Evolutionary conservation across 2,888 invertebrate genomes (phyloP), one percentile per base, ranked within the genome.

Genomic region (Aporophyla lueneburgensis): DNA sequence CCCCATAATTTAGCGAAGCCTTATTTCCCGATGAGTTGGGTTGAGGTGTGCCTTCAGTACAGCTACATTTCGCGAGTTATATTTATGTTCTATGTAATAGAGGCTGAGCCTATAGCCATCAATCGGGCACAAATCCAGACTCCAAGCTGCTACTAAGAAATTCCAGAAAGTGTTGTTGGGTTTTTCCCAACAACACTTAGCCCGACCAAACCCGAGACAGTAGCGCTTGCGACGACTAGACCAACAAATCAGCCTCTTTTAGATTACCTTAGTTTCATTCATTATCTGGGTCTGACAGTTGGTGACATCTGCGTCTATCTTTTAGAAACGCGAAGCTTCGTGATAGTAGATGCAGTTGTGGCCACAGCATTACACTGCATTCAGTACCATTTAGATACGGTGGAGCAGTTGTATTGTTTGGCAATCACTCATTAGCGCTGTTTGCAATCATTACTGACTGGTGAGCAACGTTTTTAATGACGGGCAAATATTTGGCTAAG

Each of bases 391-490:
- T 86, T 79, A 84, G 78, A 71, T 74, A 81, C 70, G 70, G 70
- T 56, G 56, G 58, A 78, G 53, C 67, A 63, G 49, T 69, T 66
- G 54, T 81, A 66, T 70, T 86, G 80, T 79, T 87, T 76, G 76
- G 76, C 71, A 88, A 85, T 86, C 71, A 73, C 77, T 87, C 74
- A 83, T 75, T 81, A 81, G 46, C 72, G 43, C 66, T 79, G 63
- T 80, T 78, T 78, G 62, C 62, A 71, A 76, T 71, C 59, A 74
- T 80, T 80, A 83, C 67, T 19, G 33, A 21, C 0, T 24, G 3
- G 54, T 59, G 9, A n/a, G 53, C 62, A 54, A 62, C 0, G 33
- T 53, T 62, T 77, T 58, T 78, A 83, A 79, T 73, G 33, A 53
- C 27, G 5, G 12, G 16, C 54, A 81, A 83, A 79, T 74, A 65